These are phyloP conservation scores for Cranoglanis bouderius DNA, from an alignment of 2,113 vertebrate genomes.

Conservation along the genomic window DNA sequence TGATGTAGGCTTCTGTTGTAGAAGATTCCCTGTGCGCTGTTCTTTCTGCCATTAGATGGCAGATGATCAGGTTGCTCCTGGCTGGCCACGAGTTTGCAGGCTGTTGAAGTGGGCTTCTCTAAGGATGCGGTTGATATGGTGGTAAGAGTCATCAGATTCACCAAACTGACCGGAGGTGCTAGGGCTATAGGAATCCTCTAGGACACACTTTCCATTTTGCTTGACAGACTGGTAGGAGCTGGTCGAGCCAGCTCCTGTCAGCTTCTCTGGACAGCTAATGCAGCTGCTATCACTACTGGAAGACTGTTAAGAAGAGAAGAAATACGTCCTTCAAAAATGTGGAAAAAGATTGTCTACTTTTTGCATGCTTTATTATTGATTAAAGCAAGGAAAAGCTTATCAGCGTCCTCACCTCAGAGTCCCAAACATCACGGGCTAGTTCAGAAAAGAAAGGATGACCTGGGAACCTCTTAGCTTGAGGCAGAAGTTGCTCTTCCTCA, in stretches of 20 bases:
- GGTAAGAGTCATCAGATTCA: conserved; percentile 64
- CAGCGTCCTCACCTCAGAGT: conserved; percentile 83
- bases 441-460: conserved; percentile 79
- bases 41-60: conserved; percentile 65
- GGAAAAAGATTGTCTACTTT: not conserved
- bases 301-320: conserved; percentile 62
- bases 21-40: conserved; percentile 31
- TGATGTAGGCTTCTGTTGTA: not conserved
- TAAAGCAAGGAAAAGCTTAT: not conserved
- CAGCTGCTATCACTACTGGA: conserved; percentile 78
- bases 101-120: conserved; percentile 97
- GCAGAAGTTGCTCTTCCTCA: conserved; percentile 81
- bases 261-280: conserved; percentile 70
- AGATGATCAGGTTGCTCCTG: conserved; percentile 73
- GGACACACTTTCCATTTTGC: conserved; percentile 63
- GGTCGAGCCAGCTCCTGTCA: conserved; percentile 60
- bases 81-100: conserved; percentile 87
- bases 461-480: conserved; percentile 84
- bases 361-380: not conserved
- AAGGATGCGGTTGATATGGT: conserved; percentile 94
- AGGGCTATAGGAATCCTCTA: conserved; percentile 63
- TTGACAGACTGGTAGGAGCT: conserved; percentile 59
- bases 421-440: conserved; percentile 81
- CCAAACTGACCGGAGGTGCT: conserved; percentile 6
- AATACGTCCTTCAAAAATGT: not conserved